A percentile compares a stretch with the other conserved stretches of the same genome.
These are phyloP conservation scores for Lucinisca nassula DNA, from an alignment of 2,888 invertebrate species.

Conservation along the genomic window DNA sequence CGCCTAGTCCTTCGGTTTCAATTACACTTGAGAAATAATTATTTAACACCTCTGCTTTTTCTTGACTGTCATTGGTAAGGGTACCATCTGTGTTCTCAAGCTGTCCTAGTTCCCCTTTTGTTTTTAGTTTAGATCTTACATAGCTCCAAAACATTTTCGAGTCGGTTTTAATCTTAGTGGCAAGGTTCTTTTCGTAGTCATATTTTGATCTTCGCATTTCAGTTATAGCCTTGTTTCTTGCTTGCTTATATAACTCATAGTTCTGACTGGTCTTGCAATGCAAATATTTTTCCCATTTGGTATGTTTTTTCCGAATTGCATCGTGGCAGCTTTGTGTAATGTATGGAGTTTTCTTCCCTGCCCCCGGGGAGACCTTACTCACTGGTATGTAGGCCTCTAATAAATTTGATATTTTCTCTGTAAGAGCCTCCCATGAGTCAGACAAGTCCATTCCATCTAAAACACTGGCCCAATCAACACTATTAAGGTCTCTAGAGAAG, in stretches of 20 bases:
- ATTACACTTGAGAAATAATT: constrained; percentile 14
- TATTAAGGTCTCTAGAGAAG: neutral
- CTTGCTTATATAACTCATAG: neutral
- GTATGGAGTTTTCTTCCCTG: neutral
- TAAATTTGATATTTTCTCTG: neutral
- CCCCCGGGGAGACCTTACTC: too few relatives aligned
- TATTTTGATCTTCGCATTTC: neutral
- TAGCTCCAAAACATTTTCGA: constrained; percentile 39
- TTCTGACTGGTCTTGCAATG: constrained; percentile 10
- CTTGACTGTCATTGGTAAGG: constrained; percentile 9
- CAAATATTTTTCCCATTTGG: constrained; percentile 30
- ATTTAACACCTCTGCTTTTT: constrained; percentile 22
- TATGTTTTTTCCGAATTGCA: constrained; percentile 33
- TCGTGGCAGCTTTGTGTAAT: neutral
- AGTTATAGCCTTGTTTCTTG: constrained; percentile 19
- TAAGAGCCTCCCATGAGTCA: constrained; percentile 16
- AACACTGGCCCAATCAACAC: neutral
- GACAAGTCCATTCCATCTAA: neutral
- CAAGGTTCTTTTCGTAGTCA: neutral
- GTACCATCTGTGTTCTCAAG: constrained; percentile 11
- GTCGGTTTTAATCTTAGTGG: neutral
- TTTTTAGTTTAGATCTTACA: constrained; percentile 26
- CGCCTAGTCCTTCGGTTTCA: neutral
- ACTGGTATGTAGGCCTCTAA: neutral
- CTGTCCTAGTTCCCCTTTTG: constrained; percentile 14